Percentiles rank a stretch among this genome's conserved stretches.
These are phyloP conservation scores for Archips crataeganus DNA, from an alignment of 2,888 invertebrate species.

Conservation along the genomic window DNA sequence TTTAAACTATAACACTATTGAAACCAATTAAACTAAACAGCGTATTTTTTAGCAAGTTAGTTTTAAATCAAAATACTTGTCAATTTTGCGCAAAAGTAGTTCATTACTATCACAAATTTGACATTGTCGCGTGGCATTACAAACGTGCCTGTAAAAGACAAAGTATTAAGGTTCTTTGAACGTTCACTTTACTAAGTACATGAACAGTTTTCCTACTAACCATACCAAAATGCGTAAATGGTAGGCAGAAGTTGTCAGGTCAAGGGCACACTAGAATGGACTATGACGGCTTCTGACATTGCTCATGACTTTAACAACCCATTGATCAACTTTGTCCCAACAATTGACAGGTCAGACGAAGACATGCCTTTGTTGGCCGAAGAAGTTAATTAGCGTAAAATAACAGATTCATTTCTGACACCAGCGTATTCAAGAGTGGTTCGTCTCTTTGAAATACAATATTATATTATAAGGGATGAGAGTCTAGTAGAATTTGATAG, in stretches of 20 bases:
- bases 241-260: slow-evolving; percentile 43
- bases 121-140: too few species aligned
- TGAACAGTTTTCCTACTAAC: slow-evolving; percentile 5
- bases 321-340: slow-evolving; percentile 40
- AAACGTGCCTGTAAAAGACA: neutral
- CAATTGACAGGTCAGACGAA: slow-evolving; percentile 18
- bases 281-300: slow-evolving; percentile 53
- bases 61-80: too few species aligned
- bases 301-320: slow-evolving; percentile 46
- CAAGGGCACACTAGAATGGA: slow-evolving; percentile 53
- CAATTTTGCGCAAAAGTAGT: too few species aligned
- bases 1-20: too few species aligned
- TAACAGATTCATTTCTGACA: neutral
- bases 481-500: too few species aligned
- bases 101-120: too few species aligned
- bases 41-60: too few species aligned
- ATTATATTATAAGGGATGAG: too few species aligned
- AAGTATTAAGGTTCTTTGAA: neutral
- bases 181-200: neutral
- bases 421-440: too few species aligned
- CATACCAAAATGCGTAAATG: slow-evolving; percentile 25
- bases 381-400: slow-evolving; percentile 1
- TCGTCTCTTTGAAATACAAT: too few species aligned
- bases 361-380: slow-evolving; percentile 13
- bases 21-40: too few species aligned